These are phyloP conservation scores for Thripadectes ignobilis DNA, from an alignment of 2,797 vertebrate genomes.

Conservation along the genomic window DNA sequence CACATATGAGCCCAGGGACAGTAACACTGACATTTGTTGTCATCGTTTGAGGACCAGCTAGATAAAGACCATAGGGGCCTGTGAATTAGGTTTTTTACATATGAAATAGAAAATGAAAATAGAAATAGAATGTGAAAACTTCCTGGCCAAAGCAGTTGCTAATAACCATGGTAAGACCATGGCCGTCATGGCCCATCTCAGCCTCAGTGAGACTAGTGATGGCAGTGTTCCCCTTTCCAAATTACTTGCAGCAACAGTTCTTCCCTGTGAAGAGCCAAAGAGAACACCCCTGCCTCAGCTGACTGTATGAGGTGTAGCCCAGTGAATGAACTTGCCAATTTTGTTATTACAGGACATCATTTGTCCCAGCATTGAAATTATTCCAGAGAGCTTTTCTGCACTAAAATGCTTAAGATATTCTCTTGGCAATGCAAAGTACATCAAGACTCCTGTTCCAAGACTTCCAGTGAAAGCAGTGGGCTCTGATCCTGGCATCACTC, in stretches of 20 bases:
- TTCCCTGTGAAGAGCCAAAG: not conserved
- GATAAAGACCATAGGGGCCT: not conserved
- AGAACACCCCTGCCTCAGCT: accelerated
- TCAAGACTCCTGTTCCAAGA: not conserved
- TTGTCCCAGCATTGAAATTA: not conserved
- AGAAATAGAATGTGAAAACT: not conserved
- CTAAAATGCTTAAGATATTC: not conserved
- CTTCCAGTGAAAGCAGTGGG: not conserved
- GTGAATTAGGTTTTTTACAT: not conserved
- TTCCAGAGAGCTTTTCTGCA: not conserved
- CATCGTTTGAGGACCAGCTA: not conserved
- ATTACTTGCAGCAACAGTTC: not conserved
- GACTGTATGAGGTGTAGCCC: not conserved
- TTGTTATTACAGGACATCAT: not conserved
- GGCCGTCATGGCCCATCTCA: not conserved
- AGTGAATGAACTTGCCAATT: not conserved
- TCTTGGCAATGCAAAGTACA: not conserved
- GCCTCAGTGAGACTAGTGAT: not conserved
- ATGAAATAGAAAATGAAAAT: not conserved
- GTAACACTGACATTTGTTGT: not conserved
- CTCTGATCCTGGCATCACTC: not conserved
- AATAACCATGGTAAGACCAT: not conserved
- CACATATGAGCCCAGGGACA: not conserved
- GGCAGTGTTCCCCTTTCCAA: not conserved
- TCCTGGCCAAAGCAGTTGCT: not conserved